Evolutionary conservation across 2,888 invertebrate genomes (phyloP).

Genomic region (Perithous albicinctus): DNA sequence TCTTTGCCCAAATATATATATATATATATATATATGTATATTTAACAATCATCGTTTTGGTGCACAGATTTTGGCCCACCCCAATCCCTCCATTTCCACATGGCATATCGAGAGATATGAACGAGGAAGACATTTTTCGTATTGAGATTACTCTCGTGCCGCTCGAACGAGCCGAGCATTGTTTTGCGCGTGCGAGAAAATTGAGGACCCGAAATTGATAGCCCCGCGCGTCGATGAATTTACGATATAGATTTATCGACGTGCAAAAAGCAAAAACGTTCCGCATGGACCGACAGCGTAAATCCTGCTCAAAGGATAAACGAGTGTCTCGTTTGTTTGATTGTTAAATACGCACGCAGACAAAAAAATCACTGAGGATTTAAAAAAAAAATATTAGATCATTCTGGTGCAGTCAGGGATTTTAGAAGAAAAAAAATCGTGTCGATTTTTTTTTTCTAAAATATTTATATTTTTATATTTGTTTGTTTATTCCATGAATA

Average conservation of each 20-base stretch:
- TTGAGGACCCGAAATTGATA: constrained; percentile 43
- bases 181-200: constrained; percentile 22
- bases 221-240: constrained; percentile 32
- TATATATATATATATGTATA: too few species aligned
- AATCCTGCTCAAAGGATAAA: constrained; percentile 2
- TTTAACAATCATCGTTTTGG: not conserved
- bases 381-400: too few species aligned
- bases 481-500: too few species aligned
- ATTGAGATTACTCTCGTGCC: constrained; percentile 9
- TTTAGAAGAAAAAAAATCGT: too few species aligned
- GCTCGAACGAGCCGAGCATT: not conserved
- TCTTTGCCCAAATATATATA: too few species aligned
- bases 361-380: too few species aligned
- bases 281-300: not conserved
- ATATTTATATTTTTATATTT: too few species aligned
- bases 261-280: not conserved
- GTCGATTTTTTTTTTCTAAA: too few species aligned
- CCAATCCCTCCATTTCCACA: not conserved
- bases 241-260: constrained; percentile 21
- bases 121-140: constrained; percentile 8
- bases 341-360: too few species aligned
- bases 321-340: not conserved
- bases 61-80: not conserved
- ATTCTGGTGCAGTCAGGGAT: too few species aligned
- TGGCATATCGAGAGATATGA: not conserved